phyloP scores from a whole-genome alignment of 2,888 invertebrate species.

The Xestia ashworthii region DNA sequence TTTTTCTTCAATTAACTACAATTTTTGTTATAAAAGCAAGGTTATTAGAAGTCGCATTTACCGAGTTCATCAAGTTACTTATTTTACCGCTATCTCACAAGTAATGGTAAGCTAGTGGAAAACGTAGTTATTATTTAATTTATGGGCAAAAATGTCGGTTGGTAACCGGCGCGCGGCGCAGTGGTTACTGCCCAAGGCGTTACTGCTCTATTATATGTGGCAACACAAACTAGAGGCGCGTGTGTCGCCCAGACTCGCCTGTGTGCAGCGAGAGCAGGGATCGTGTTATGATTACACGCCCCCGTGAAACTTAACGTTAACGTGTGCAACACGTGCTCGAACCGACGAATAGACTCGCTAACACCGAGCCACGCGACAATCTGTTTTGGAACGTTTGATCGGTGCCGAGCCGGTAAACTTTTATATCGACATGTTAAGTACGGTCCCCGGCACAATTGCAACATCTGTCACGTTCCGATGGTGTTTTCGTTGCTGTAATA shows the following conservation, averaged over 20 bases:
- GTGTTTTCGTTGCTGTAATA: conserved; percentile 52
- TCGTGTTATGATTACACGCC: conserved; percentile 54
- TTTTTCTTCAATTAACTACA: background rate
- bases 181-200: conserved; percentile 27
- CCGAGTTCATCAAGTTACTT: background rate
- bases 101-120: conserved; percentile 4
- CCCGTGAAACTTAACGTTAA: conserved; percentile 53
- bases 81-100: conserved; percentile 1
- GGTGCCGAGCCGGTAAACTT: conserved; percentile 63
- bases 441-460: conserved; percentile 61
- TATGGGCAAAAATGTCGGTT: conserved; percentile 17
- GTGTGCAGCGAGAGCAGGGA: conserved; percentile 32
- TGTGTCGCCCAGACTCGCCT: background rate
- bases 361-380: conserved; percentile 56
- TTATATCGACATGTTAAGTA: conserved; percentile 68
- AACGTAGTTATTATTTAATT: conserved; percentile 18
- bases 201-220: conserved; percentile 46
- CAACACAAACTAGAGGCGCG: conserved; percentile 36
- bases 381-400: conserved; percentile 63
- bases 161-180: background rate
- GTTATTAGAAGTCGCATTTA: background rate
- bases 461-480: conserved; percentile 61
- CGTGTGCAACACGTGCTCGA: conserved; percentile 61
- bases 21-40: background rate
- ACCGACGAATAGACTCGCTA: conserved; percentile 54